These are phyloP conservation scores for Drosophila mayaguana DNA, from an alignment of 2,888 invertebrate species.

Conservation along the genomic window DNA sequence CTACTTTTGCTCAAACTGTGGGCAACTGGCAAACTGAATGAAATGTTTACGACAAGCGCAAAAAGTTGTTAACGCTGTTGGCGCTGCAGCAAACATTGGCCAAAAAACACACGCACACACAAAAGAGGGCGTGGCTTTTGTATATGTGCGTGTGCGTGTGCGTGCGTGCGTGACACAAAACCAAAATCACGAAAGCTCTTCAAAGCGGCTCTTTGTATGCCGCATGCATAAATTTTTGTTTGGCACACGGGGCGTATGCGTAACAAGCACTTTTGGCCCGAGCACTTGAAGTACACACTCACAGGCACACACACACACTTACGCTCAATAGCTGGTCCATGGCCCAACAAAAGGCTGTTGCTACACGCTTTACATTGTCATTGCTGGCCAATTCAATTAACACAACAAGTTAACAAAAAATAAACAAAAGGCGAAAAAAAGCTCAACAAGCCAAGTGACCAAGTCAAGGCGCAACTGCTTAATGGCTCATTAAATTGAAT, in stretches of 20 bases:
- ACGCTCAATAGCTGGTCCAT: conserved; percentile 28
- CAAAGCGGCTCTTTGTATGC: conserved; percentile 41
- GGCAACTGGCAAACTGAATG: conserved; percentile 52
- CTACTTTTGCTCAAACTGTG: conserved; percentile 57
- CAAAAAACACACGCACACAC: conserved; percentile 14
- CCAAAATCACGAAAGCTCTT: conserved; percentile 52
- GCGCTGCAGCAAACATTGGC: conserved; percentile 35
- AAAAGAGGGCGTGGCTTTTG: conserved; percentile 35
- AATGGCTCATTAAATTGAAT: conserved; percentile 75
- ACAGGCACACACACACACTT: not conserved
- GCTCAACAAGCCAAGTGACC: conserved; percentile 34
- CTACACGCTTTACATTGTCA: conserved; percentile 43
- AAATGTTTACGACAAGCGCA: conserved; percentile 59
- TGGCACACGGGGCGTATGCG: conserved; percentile 70
- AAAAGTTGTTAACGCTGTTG: conserved; percentile 50
- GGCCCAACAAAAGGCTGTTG: conserved; percentile 55
- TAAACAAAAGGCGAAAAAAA: conserved; percentile 11
- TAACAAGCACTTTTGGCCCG: conserved; percentile 60
- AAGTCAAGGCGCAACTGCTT: conserved; percentile 47
- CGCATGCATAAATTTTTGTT: conserved; percentile 60
- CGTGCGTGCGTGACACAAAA: conserved; percentile 43
- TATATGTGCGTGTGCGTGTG: not conserved
- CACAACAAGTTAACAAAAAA: conserved; percentile 43
- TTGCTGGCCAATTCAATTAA: conserved; percentile 73
- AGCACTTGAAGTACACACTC: conserved; percentile 50